Base-by-base conservation (phyloP, 2,888 invertebrate genomes). In the Dascillus cervinus region DNA sequence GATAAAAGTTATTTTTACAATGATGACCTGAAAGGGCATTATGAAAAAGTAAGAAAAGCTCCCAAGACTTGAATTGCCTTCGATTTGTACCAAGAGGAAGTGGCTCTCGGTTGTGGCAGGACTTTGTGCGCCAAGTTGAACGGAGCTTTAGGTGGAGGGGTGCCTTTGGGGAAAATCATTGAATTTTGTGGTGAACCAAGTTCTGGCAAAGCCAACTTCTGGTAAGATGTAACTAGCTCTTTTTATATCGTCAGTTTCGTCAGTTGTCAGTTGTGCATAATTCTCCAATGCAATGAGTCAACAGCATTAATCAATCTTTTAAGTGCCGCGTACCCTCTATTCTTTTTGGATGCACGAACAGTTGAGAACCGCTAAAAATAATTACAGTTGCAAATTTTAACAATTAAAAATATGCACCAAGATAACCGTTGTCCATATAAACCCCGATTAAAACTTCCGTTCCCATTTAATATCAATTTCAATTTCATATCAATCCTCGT, bases 121-220 rank as follows among this genome's bases (percentile, higher is more conserved):
- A 79, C 83, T 3, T 79, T 82, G 43, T 79, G 79, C 50, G 71
- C 75, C 52, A 62, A 65, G 27, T 58, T 87, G 27, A 82, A 88
- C 62, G 43, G 56, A 3, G 52, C 80, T 29, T 56, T 82, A 21
- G 65, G 69, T 46, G 80, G 82, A 34, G 86, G 85, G 4, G 60
- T 87, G 26, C 68, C 72, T 39, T 62, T 71, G 25, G 78, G 80
- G n/a, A 69, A 72, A 44, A 68, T 88, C 8, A 79, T 80, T 37
- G 90, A 90, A 65, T 43, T 90, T 28, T 81, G 77, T 58, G 89
- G 90, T 0, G 60, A 73, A 21, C 70, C 82, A 11, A 79, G 78
- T 13, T 67, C 76, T 22, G 89, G 89, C 4, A 88, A 88, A 72
- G 85, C 88, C 22, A 87, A 88, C 60, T 57, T 88, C 37, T 82